Evolutionary conservation across 2,113 vertebrate species (phyloP).

Genomic region (Anolis carolinensis): DNA sequence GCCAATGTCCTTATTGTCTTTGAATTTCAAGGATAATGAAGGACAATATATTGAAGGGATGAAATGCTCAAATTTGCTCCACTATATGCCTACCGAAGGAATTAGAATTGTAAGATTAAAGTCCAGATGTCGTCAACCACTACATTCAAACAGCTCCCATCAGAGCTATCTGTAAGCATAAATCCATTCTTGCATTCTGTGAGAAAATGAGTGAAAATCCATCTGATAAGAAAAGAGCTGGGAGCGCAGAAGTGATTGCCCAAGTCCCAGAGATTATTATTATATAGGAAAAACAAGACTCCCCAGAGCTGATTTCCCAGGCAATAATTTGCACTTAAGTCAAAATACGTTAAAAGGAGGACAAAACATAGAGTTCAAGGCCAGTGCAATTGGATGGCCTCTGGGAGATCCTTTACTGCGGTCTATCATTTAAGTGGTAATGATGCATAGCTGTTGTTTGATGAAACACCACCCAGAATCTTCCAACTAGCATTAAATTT

Average conservation of each 20-base stretch:
- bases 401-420: not conserved
- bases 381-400: not conserved
- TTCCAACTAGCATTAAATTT: accelerated
- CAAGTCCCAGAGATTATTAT: constrained; percentile 24
- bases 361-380: constrained; percentile 2
- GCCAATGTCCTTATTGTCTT: too few species aligned
- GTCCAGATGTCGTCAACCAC: too few species aligned
- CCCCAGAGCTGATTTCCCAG: constrained; percentile 4
- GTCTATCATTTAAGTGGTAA: not conserved
- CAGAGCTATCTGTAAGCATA: not conserved
- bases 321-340: not conserved
- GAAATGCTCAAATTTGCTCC: not conserved
- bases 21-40: not conserved
- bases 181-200: not conserved
- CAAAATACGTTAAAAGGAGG: constrained; percentile 18
- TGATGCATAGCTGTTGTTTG: not conserved
- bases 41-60: too few species aligned
- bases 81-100: not conserved
- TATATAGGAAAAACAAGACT: accelerated
- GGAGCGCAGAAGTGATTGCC: not conserved
- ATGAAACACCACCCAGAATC: not conserved
- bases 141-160: not conserved
- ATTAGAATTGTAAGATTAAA: not conserved
- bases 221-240: not conserved
- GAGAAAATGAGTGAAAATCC: constrained; percentile 5